These are phyloP conservation scores for Muntiacus muntjak DNA, from an alignment of 2,113 vertebrate species.

Conservation along the genomic window DNA sequence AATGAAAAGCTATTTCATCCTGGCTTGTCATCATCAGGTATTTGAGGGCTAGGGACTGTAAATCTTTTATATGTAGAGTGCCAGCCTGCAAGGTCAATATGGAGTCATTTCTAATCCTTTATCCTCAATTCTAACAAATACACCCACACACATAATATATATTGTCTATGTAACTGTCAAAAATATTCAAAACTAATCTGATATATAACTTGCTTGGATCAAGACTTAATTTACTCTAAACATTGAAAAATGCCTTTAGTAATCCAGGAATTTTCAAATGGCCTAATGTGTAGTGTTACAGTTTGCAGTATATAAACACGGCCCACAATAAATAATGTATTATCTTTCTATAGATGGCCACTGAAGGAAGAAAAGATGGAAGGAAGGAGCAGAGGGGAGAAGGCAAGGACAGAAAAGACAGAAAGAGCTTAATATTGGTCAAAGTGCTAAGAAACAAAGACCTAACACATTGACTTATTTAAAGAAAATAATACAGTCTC, in stretches of 20 bases:
- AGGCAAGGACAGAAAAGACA: background rate
- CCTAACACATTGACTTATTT: background rate
- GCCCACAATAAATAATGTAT: background rate
- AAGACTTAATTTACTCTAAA: background rate
- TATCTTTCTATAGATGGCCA: background rate
- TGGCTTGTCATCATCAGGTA: background rate
- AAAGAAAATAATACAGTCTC: background rate
- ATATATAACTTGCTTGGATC: background rate
- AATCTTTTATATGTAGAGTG: background rate
- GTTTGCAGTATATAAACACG: background rate
- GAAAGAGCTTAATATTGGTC: background rate
- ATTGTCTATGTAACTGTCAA: background rate
- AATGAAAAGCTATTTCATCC: conserved; percentile 5
- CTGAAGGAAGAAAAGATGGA: background rate
- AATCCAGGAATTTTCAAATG: conserved; percentile 1
- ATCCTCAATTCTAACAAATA: background rate
- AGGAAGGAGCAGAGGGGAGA: background rate
- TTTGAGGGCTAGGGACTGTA: background rate
- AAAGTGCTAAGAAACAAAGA: background rate
- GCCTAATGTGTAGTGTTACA: background rate
- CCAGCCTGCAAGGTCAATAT: background rate
- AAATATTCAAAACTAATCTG: background rate
- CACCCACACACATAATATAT: background rate
- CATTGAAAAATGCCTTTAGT: background rate
- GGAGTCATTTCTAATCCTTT: background rate